Conservation (phyloP, 2,888 invertebrate genomes). For the Morpho deidamia region DNA sequence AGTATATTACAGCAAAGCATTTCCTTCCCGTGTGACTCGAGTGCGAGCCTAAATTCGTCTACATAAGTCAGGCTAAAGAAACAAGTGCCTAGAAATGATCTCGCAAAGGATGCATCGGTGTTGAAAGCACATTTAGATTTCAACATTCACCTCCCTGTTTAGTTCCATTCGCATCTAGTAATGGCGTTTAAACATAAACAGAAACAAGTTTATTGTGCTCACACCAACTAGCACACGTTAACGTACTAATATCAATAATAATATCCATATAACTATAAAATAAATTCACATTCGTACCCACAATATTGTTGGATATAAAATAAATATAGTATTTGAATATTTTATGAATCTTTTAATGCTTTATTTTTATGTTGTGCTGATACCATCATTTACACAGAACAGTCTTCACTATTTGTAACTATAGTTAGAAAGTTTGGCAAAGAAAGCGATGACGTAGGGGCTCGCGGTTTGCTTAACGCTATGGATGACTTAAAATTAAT, state of each 20-base stretch:
- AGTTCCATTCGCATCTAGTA: slow-evolving; percentile 57
- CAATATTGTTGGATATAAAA: slow-evolving; percentile 46
- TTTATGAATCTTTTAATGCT: slow-evolving; percentile 28
- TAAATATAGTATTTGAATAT: slow-evolving; percentile 43
- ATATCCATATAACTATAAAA: slow-evolving; percentile 40
- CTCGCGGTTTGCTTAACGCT: slow-evolving; percentile 53
- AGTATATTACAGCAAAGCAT: slow-evolving; percentile 3
- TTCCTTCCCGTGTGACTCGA: background rate
- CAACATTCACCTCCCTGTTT: slow-evolving; percentile 55
- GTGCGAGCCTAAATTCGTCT: slow-evolving; percentile 10
- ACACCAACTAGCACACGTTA: slow-evolving; percentile 59
- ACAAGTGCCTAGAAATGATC: background rate
- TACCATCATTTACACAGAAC: slow-evolving; percentile 49
- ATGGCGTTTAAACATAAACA: slow-evolving; percentile 52
- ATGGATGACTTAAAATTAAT: slow-evolving; percentile 77
- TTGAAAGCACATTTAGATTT: slow-evolving; percentile 26
- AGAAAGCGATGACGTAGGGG: slow-evolving; percentile 55
- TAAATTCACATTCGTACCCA: slow-evolving; percentile 48
- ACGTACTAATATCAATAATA: slow-evolving; percentile 47
- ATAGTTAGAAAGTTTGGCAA: slow-evolving; percentile 56
- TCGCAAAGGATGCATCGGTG: slow-evolving; percentile 22
- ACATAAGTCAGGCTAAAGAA: slow-evolving; percentile 8
- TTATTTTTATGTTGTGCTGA: slow-evolving; percentile 61
- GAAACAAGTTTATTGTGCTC: slow-evolving; percentile 54
- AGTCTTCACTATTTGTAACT: slow-evolving; percentile 42